A percentile compares a stretch with the other conserved stretches of the same genome.
phyloP scores from a whole-genome alignment of 2,797 vertebrate genomes.

The Neosilurus hyrtlii region DNA sequence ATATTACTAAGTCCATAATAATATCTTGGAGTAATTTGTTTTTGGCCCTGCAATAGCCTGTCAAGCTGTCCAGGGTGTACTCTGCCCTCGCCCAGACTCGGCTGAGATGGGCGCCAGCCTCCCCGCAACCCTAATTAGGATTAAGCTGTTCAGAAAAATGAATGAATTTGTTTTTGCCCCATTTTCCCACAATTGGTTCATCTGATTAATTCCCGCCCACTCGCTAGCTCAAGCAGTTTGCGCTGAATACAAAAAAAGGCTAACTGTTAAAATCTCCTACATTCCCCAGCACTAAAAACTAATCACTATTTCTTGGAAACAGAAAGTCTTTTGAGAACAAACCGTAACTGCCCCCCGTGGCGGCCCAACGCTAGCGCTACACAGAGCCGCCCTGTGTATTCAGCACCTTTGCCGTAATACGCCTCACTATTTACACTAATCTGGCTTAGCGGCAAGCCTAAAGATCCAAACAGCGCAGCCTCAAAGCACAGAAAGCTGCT shows the following conservation, averaged over 20 bases:
- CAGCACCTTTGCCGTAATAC: slow-evolving; percentile 60
- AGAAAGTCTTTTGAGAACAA: slow-evolving; percentile 59
- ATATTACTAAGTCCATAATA: no score
- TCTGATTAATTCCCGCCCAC: not conserved
- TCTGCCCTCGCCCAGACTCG: no score
- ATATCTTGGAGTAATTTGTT: no score
- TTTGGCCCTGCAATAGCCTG: no score
- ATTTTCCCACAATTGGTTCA: not conserved
- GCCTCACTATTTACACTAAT: slow-evolving; percentile 60
- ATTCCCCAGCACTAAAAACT: slow-evolving; percentile 11
- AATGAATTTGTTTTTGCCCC: no score
- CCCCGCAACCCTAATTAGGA: no score
- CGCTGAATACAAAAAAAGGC: not conserved
- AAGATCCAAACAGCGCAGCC: slow-evolving; percentile 64
- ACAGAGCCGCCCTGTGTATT: slow-evolving; percentile 58
- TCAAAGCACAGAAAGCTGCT: slow-evolving; percentile 66
- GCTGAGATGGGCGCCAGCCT: no score
- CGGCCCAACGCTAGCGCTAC: slow-evolving; percentile 58
- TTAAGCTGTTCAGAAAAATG: no score
- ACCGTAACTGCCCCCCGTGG: slow-evolving; percentile 49
- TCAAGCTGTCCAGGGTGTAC: no score
- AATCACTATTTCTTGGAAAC: slow-evolving; percentile 38
- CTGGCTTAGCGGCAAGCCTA: slow-evolving; percentile 52
- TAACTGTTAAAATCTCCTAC: not conserved
- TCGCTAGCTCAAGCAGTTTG: not conserved